Percentiles rank a stretch among this genome's conserved stretches.
Conservation (phyloP, 2,113 vertebrate genomes). For the Scomber japonicus region DNA sequence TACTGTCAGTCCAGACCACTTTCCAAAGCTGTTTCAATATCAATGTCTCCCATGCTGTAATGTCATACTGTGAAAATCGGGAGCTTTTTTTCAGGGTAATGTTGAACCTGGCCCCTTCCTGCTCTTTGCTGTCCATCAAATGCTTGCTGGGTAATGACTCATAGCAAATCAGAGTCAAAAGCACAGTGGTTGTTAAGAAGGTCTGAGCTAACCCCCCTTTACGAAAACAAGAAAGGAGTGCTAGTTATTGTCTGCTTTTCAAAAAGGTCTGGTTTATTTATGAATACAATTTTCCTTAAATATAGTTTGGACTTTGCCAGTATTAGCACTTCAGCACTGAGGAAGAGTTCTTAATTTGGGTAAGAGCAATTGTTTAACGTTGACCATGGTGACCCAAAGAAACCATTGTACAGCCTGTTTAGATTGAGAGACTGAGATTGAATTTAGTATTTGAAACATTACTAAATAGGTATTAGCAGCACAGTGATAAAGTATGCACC, state of each 20-base stretch:
- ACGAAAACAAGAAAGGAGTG: not conserved
- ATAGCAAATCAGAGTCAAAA: slow-evolving; percentile 10
- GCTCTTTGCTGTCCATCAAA: not conserved
- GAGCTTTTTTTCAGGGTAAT: not conserved
- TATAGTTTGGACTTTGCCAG: not conserved
- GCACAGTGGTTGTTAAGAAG: not conserved
- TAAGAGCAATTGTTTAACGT: too few relatives aligned
- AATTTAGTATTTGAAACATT: not conserved
- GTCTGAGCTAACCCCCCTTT: not conserved
- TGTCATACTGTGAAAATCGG: not conserved
- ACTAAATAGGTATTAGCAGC: not conserved
- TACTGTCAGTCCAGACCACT: not conserved
- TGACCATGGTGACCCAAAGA: not conserved
- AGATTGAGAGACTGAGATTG: too few relatives aligned
- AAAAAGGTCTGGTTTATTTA: slow-evolving; percentile 1
- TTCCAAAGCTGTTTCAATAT: slow-evolving; percentile 3
- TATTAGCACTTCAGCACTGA: not conserved
- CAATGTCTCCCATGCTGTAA: not conserved
- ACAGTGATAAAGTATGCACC: not conserved
- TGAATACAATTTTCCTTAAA: not conserved
- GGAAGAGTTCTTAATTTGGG: not conserved
- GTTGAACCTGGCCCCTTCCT: slow-evolving; percentile 12
- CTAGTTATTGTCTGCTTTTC: not conserved
- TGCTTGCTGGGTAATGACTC: slow-evolving; percentile 13
- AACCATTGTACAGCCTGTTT: not conserved